Base-by-base conservation (phyloP, 2,797 vertebrate genomes). In the Okamejei kenojei region DNA sequence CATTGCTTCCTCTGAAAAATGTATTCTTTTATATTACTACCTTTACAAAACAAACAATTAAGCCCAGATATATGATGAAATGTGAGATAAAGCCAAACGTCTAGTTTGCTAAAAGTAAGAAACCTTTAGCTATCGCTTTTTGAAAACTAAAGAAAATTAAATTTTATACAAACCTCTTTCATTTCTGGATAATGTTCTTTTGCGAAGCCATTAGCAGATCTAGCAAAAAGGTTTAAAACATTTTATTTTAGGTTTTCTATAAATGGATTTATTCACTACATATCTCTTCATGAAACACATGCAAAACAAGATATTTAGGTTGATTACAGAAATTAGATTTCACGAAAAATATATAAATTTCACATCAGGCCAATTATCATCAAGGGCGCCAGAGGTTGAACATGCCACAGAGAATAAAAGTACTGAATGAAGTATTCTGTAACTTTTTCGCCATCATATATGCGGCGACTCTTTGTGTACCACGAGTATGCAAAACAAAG, bases 141-240 rank as follows among this genome's bases (percentile, higher is more conserved):
- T 15, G 13, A 78, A 78, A 78, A 17, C 32, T 35, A 26, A 58
- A 29, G 13, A 17, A 71, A 35, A 91, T 45, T 91, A 71, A 35
- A 91, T 45, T 74, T n/a, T 76, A 11, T 29, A 92, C 90, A 92
- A 76, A 92, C 90, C 90, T 92, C 90, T 17, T 92, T 74, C 71
- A 17, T 38, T 92, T 92, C 73, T 71, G 29, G 71, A 92, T 54
- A 45, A 92, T 7, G 71, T 76, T 45, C 68, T 91, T 74, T 35
- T 17, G 90, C 0, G 29, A 54, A 54, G 35, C 71, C 90, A 58
- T 23, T 74, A 29, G 7, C 6, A 45, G 11, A 26, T 54, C 90
- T 92, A 76, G 26, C 63, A 74, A 76, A 76, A 92, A 32, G 35
- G 54, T 71, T 74, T 11, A 76, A 92, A n/a, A 45, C 15, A 13